Base-by-base conservation (phyloP, 2,888 invertebrate species). In the Pseudanteris insignis region DNA sequence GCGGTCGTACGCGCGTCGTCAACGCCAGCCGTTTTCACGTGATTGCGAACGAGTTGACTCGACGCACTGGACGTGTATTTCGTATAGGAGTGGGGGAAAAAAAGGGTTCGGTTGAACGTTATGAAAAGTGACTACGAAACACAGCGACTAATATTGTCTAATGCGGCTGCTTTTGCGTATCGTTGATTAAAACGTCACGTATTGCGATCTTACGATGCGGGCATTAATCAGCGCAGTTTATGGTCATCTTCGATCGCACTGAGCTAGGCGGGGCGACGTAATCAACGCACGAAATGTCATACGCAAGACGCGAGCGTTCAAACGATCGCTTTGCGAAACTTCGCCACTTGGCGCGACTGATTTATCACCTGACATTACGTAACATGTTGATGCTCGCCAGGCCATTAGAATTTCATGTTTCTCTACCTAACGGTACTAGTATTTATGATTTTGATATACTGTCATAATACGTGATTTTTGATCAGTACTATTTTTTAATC, bases 241-340 rank as follows among this genome's bases (percentile, higher is more conserved):
- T 40, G 47, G 55, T 34, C 41, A 47, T 25, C 55, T 55, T 47
- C 26, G 29, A 47, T 47, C 24, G 38, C 8, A 13, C 6, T 9
- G 15, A 15, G 24, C n/a, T 14, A 15, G 44, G 11, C 37, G 30
- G 44, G 18, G 28, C 14, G 25, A 10, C 10, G 38, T 43, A 53
- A 60, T 60, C 47, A 60, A 24, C 53, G 46, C 60, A 24, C 43
- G 28, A 54, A 54, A 54, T 60, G 53, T 60, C 60, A 60, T 33
- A 33, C 15, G 38, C 53, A 51, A 58, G 50, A 38, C n/a, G 28
- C 43, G 28, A 32, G 34, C 32, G 43, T 18, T 57, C 36, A 11
- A 30, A 40, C 36, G 13, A 37, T 51, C 21, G 38, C 38, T 47
- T 44, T 30, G 47, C 47, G 32, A 48, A 53, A 54, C 53, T 30